Percentiles rank a stretch among this genome's conserved stretches.
These are phyloP conservation scores for Drosophila niveifrons DNA, from an alignment of 2,888 invertebrate genomes.

Conservation along the genomic window DNA sequence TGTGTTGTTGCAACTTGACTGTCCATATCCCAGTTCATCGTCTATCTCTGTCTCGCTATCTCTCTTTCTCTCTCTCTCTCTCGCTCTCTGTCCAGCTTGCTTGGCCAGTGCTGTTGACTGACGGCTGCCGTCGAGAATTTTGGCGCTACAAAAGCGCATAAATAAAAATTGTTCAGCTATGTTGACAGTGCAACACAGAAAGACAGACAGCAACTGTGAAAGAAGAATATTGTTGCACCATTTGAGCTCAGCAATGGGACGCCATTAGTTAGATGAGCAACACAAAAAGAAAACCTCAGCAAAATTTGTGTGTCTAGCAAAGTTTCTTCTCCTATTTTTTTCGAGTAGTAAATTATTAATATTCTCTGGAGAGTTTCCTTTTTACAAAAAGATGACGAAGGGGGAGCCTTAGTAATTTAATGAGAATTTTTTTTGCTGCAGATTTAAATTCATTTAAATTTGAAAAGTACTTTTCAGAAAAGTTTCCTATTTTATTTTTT, in stretches of 20 bases:
- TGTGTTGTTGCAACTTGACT: constrained; percentile 29
- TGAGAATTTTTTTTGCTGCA: background rate
- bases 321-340: background rate
- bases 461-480: background rate
- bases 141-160: constrained; percentile 75
- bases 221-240: constrained; percentile 25
- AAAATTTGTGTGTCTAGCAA: constrained; percentile 18
- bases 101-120: constrained; percentile 75
- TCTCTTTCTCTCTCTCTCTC: background rate
- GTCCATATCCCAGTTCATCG: constrained; percentile 35
- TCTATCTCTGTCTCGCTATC: background rate
- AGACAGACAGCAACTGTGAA: constrained; percentile 13
- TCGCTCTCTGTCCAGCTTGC: constrained; percentile 24
- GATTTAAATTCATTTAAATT: background rate
- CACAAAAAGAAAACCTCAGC: constrained; percentile 8
- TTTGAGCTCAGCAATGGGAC: constrained; percentile 34
- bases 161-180: constrained; percentile 65
- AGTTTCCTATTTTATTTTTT: no score
- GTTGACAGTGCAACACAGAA: constrained; percentile 65
- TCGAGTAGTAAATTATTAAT: constrained; percentile 2
- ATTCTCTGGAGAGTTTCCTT: background rate
- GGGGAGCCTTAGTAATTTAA: background rate
- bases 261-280: constrained; percentile 70
- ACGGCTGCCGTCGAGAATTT: constrained; percentile 78
- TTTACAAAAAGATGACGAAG: background rate